These are phyloP conservation scores for Ichneumoninae sp. DNA, from an alignment of 2,888 invertebrate species.

Conservation along the genomic window DNA sequence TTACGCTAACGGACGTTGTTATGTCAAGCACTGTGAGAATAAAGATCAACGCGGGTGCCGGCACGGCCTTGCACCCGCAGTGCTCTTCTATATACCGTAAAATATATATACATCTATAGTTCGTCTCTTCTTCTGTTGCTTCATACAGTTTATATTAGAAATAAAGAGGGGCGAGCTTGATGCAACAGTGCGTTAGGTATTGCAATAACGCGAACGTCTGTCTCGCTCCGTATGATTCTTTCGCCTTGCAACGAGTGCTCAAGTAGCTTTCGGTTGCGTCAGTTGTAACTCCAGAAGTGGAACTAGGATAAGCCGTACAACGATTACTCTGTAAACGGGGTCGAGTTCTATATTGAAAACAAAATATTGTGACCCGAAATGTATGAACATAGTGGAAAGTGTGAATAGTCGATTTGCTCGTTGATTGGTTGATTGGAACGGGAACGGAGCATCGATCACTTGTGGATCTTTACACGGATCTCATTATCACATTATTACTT, in stretches of 20 bases:
- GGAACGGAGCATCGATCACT: background rate
- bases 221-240: constrained; percentile 9
- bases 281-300: constrained; percentile 19
- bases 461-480: background rate
- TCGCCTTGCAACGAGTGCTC: constrained; percentile 20
- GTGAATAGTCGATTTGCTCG: too few species aligned
- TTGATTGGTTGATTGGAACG: too few species aligned
- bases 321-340: background rate
- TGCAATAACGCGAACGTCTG: constrained; percentile 34
- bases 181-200: constrained; percentile 45
- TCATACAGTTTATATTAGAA: constrained; percentile 59
- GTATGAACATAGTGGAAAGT: background rate
- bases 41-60: constrained; percentile 45
- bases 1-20: constrained; percentile 4
- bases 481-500: background rate
- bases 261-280: constrained; percentile 1
- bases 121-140: constrained; percentile 49
- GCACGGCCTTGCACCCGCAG: constrained; percentile 53
- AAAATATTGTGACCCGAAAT: background rate
- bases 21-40: constrained; percentile 19
- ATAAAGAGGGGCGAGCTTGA: constrained; percentile 40
- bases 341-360: constrained; percentile 1
- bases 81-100: constrained; percentile 28
- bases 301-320: constrained; percentile 10
- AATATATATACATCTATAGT: constrained; percentile 19